Evolutionary conservation across 2,113 vertebrate species (phyloP).

Genomic region (Corythornis madagascariensis): DNA sequence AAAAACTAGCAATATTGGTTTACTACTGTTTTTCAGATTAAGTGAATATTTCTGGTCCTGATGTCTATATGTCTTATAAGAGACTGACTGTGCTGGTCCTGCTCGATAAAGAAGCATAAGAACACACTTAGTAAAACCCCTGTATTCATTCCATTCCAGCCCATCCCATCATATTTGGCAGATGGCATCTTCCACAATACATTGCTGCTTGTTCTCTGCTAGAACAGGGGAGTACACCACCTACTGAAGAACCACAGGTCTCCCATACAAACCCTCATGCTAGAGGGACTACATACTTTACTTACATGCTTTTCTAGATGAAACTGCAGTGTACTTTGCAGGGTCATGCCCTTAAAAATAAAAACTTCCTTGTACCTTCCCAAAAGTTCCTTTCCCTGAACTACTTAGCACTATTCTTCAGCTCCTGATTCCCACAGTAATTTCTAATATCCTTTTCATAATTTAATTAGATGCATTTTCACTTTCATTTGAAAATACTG

Average conservation of each 20-base stretch:
- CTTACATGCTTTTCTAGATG: neutral
- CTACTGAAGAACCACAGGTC: slow-evolving; percentile 52
- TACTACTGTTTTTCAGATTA: neutral
- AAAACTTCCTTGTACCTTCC: neutral
- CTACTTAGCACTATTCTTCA: neutral
- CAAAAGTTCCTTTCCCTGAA: neutral
- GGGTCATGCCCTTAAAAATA: neutral
- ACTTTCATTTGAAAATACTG: neutral
- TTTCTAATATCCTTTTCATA: neutral
- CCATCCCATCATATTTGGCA: slow-evolving; percentile 10
- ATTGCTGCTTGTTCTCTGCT: slow-evolving; percentile 31
- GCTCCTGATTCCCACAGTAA: neutral
- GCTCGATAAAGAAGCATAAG: neutral
- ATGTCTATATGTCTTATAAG: neutral
- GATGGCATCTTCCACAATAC: slow-evolving; percentile 46
- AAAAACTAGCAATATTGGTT: neutral
- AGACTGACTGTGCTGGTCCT: neutral
- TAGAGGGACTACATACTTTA: neutral
- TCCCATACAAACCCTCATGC: slow-evolving; percentile 36
- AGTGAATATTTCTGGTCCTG: neutral
- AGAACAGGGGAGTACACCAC: slow-evolving; percentile 49
- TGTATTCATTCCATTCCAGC: neutral
- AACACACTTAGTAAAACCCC: neutral
- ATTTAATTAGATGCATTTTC: neutral
- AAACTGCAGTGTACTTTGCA: neutral